These are phyloP conservation scores for human DNA, from an alignment of 2,113 vertebrate genomes.

Conservation along the genomic window DNA sequence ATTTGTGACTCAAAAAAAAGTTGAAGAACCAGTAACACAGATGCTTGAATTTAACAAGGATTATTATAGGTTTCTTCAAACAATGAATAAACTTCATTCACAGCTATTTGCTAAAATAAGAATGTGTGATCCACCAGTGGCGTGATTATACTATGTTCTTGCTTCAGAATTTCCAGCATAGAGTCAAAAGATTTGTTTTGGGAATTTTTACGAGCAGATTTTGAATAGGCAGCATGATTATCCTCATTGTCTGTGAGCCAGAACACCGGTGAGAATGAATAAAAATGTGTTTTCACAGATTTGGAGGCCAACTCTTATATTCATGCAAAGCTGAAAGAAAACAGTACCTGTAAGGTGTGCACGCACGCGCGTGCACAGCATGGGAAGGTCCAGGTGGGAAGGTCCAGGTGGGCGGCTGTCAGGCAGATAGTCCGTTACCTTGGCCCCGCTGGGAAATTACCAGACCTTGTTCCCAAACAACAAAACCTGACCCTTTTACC, in stretches of 20 bases:
- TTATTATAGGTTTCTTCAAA: neutral
- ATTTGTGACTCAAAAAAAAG: neutral
- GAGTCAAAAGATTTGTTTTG: neutral
- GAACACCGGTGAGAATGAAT: neutral
- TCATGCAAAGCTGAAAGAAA: neutral
- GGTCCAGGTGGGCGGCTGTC: neutral
- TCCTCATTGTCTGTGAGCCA: neutral
- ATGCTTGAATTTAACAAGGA: neutral
- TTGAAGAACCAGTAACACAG: neutral
- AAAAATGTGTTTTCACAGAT: neutral
- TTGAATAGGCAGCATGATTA: neutral
- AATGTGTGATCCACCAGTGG: neutral
- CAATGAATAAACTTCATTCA: conserved; percentile 21
- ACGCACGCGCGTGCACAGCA: rapidly evolving
- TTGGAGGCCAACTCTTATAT: neutral
- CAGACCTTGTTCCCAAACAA: neutral
- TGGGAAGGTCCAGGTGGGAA: neutral
- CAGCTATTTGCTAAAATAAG: neutral
- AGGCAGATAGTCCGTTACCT: neutral
- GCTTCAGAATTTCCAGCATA: neutral
- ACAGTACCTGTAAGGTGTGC: rapidly evolving
- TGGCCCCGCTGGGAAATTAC: neutral
- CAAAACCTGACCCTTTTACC: neutral
- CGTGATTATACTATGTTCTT: neutral
- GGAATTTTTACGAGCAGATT: conserved; percentile 39